Evolutionary conservation across 1,140 invertebrate genomes (phyloP).

Genomic region (Drosophila baimaii): DNA sequence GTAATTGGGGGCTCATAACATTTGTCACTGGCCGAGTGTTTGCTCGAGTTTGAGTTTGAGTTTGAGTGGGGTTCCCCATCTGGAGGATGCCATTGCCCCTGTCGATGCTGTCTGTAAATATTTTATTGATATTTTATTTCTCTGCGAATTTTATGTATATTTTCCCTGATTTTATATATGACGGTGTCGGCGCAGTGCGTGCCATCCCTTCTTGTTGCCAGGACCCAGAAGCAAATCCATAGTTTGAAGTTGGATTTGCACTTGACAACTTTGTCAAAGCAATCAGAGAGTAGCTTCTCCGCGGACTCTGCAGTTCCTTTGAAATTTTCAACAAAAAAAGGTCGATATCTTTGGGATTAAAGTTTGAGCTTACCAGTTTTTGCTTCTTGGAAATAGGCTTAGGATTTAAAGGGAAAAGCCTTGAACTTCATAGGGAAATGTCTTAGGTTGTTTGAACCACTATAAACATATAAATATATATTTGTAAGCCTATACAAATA

Average conservation of each 20-base stretch:
- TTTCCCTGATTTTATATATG: constrained; percentile 36
- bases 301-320: constrained; percentile 4
- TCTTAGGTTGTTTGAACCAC: too few species aligned
- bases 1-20: constrained; percentile 57
- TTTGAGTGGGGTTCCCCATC: constrained; percentile 12
- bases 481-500: neutral
- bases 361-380: neutral
- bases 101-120: constrained; percentile 33
- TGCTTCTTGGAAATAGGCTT: neutral
- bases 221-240: constrained; percentile 8
- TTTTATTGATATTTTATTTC: constrained; percentile 27
- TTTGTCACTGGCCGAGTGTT: constrained; percentile 33
- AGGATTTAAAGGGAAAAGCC: neutral
- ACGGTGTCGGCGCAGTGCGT: constrained; percentile 15
- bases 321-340: constrained; percentile 20
- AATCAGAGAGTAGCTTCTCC: constrained; percentile 14
- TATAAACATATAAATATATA: too few species aligned
- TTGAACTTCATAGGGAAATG: neutral
- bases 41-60: neutral
- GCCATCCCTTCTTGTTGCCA: neutral
- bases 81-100: constrained; percentile 4
- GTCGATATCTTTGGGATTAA: constrained; percentile 1
- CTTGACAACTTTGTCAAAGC: constrained; percentile 21
- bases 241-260: constrained; percentile 13
- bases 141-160: constrained; percentile 21